A percentile compares a stretch with the other conserved stretches of the same genome.
These are phyloP conservation scores for Spisula subtruncata DNA, from an alignment of 2,888 invertebrate species.

Conservation along the genomic window DNA sequence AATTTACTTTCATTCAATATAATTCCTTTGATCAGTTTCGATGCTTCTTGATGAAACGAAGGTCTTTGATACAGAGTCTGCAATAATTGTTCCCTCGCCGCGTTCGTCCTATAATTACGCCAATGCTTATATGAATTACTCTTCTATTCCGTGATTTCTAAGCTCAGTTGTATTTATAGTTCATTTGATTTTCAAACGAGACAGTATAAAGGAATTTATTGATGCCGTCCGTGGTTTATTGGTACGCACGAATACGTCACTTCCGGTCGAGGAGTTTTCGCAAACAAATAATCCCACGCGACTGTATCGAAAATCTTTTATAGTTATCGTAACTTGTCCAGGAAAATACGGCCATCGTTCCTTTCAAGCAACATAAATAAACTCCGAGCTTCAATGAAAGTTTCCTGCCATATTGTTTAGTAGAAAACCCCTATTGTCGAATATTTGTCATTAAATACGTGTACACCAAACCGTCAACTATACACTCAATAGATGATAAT, in stretches of 20 bases:
- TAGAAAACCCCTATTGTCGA: background rate
- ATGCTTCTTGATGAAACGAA: background rate
- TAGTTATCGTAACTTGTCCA: background rate
- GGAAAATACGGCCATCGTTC: background rate
- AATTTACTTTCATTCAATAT: background rate
- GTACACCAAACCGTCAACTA: background rate
- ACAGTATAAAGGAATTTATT: slow-evolving; percentile 52
- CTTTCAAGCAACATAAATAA: background rate
- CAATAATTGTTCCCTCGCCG: background rate
- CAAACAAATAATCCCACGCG: slow-evolving; percentile 64
- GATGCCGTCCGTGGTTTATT: slow-evolving; percentile 48
- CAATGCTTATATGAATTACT: slow-evolving; percentile 66
- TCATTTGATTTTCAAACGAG: slow-evolving; percentile 43
- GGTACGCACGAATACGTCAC: slow-evolving; percentile 57
- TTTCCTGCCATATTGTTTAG: background rate
- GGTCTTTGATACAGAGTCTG: too few relatives aligned
- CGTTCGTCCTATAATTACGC: background rate
- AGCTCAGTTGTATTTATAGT: slow-evolving; percentile 41
- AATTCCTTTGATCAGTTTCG: background rate
- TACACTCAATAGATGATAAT: background rate
- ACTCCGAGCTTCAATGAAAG: background rate
- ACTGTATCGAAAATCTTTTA: slow-evolving; percentile 46
- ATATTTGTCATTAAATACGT: background rate
- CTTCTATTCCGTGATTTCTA: slow-evolving; percentile 28
- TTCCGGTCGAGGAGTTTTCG: slow-evolving; percentile 49